Evolutionary conservation across 92 coral and sea anemone species (phyloP), one percentile per base, ranked within the genome.

Genomic region (Phymanthus crucifer): DNA sequence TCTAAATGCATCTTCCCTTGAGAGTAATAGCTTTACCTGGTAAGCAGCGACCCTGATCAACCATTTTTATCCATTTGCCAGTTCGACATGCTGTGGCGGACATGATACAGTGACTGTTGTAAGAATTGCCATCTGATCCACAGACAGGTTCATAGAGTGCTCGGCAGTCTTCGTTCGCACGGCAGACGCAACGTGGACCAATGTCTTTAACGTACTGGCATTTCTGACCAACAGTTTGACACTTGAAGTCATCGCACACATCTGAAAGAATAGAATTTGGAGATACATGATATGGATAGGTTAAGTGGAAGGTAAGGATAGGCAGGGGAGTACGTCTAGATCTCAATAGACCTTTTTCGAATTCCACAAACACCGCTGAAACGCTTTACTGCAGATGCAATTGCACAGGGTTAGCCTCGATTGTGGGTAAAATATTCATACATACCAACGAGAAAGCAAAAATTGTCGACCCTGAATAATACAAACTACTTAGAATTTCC

Each of bases 51-150:
- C 92, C 89, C 0, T 56, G 37, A 40, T 80, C 73, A 32, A 87
- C 86, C 77, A 66, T 72, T 21, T 70, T 40, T 6, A 91, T 58
- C 29, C 56, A 37, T 45, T 67, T 83, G 6, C 78, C 56, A 71
- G 76, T 79, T 65, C 94, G 90, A 34, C 98, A 94, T 3, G 87
- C 94, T 16, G 88, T 92, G 13, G 98, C 97, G 31, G 93, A 89
- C 97, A 94, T 77, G 40, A 94, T 86, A 43, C 98, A 94, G 29
- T 85, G 71, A 64, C 92, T 94, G 78, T 91, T 94, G 81, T 94
- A 94, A 14, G 78, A 73, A 33, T 36, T 71, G 7, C 90, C 94
- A 79, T 94, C 98, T 38, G 92, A 79, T 17, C 98, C 98, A 82
- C 98, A 94, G 1, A 94, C 80, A 12, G 97, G 94, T 5, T 80